Base-by-base conservation (phyloP, 2,113 vertebrate genomes). In the Neolamprologus variostigma region DNA sequence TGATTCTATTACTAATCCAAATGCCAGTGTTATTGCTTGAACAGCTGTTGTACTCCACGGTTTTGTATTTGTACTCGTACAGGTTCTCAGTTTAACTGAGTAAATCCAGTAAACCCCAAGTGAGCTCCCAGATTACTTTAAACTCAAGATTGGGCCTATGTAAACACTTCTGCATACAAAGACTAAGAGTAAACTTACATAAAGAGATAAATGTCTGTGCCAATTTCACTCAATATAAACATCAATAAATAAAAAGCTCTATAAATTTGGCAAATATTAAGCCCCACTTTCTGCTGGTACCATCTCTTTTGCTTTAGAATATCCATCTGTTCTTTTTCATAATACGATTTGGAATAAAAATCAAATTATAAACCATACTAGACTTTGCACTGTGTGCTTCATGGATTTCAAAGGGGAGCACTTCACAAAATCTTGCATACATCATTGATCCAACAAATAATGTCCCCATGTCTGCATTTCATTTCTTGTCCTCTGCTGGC, bases 1-100 rank as follows among this genome's bases (percentile, higher is more conserved):
- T 66, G 19, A 73, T 73, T 17, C 21, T 73, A 73, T 73, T 73
- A 45, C 68, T 17, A 73, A 26, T 78, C 17, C n/a, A 37, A 40
- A 84, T 66, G 51, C 78, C 81, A 89, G 87, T 89, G 73, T 89
- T 8, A 87, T 92, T 91, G 89, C 54, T 78, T 83, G 16, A 90
- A 89, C 61, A 84, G 51, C 23, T 61, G 45, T 33, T 73, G 31
- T 61, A 37, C 51, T 23, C 61, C 9, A 35, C 37, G 19, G 68
- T 31, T 86, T 45, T 17, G 35, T 28, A 78, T 87, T 63, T 79
- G 54, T 53, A 26, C 45, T 81, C 33, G 40, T 35, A 6, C 17
- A 87, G 68, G n/a, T 87, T 80, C 82, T 14, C 51, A 86, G 76
- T 86, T 86, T 83, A 89, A 88, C 55, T 42, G 54, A 85, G 66